Percentiles rank a stretch among this genome's conserved stretches.
Evolutionary conservation across 2,797 vertebrate species (phyloP).

Genomic region (Halcyon chelicuti): DNA sequence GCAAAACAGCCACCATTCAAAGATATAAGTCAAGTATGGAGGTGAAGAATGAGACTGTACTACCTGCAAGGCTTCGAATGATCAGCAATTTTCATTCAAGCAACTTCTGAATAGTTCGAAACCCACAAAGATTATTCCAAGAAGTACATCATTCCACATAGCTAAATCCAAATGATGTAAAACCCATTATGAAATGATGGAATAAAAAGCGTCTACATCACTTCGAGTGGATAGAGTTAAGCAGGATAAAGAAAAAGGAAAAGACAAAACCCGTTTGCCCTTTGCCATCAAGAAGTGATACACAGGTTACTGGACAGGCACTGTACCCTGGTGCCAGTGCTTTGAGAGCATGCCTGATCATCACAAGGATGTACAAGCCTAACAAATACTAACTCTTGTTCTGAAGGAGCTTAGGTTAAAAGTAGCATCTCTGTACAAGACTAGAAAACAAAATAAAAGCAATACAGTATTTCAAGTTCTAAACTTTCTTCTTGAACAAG

Average conservation of each 20-base stretch:
- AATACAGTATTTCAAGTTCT: background rate
- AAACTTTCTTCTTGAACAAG: background rate
- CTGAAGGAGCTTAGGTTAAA: background rate
- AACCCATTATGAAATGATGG: background rate
- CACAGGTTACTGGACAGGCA: background rate
- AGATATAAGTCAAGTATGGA: background rate
- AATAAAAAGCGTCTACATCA: background rate
- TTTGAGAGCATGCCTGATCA: background rate
- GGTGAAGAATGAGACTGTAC: background rate
- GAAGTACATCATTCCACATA: background rate
- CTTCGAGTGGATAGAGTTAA: background rate
- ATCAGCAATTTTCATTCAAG: background rate
- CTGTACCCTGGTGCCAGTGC: background rate
- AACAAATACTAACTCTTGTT: background rate
- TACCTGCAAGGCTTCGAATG: conserved; percentile 10
- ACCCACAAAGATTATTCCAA: conserved; percentile 8
- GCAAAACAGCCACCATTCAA: conserved; percentile 8
- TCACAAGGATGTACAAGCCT: background rate
- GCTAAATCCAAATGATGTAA: background rate
- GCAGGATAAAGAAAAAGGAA: background rate
- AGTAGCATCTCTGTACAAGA: background rate
- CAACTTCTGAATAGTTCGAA: background rate
- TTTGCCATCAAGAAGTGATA: background rate
- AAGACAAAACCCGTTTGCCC: background rate
- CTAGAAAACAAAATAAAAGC: background rate